phyloP scores from a whole-genome alignment of 2,888 invertebrate genomes.

The Idaea straminata region DNA sequence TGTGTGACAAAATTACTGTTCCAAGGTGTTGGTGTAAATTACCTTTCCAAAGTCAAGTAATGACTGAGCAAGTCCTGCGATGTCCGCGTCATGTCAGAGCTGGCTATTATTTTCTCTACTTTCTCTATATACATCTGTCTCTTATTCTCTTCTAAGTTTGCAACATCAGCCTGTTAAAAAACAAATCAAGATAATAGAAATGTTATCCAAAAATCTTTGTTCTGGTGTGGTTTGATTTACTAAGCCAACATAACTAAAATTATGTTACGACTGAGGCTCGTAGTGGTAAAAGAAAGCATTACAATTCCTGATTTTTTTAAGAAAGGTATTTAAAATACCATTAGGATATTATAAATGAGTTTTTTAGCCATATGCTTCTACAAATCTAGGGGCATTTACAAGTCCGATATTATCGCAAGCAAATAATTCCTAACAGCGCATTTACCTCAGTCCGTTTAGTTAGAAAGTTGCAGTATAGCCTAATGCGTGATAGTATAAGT shows the following conservation, averaged over 20 bases:
- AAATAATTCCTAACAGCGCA: neutral
- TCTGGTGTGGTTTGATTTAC: no score
- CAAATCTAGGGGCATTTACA: neutral
- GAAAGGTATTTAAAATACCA: no score
- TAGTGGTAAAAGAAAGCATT: no score
- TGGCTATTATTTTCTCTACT: slow-evolving; percentile 82
- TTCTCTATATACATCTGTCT: slow-evolving; percentile 41
- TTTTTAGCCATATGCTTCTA: no score
- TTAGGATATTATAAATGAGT: no score
- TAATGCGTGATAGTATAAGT: slow-evolving; percentile 93
- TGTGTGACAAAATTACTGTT: no score
- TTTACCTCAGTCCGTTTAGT: slow-evolving; percentile 86
- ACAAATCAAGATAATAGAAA: neutral
- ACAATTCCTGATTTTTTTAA: no score
- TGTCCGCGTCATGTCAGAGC: slow-evolving; percentile 86
- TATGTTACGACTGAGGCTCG: no score
- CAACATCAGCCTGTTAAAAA: slow-evolving; percentile 45
- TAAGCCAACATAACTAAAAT: no score
- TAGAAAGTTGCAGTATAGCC: slow-evolving; percentile 94
- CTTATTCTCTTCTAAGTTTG: slow-evolving; percentile 41
- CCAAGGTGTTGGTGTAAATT: slow-evolving; percentile 3
- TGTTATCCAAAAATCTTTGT: no score
- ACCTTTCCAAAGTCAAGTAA: slow-evolving; percentile 94
- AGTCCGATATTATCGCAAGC: neutral
- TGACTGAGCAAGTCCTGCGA: slow-evolving; percentile 92